A percentile compares a stretch with the other conserved stretches of the same genome.
Evolutionary conservation across 1,140 invertebrate genomes (phyloP).

Genomic region (Lepeophtheirus salmonis): DNA sequence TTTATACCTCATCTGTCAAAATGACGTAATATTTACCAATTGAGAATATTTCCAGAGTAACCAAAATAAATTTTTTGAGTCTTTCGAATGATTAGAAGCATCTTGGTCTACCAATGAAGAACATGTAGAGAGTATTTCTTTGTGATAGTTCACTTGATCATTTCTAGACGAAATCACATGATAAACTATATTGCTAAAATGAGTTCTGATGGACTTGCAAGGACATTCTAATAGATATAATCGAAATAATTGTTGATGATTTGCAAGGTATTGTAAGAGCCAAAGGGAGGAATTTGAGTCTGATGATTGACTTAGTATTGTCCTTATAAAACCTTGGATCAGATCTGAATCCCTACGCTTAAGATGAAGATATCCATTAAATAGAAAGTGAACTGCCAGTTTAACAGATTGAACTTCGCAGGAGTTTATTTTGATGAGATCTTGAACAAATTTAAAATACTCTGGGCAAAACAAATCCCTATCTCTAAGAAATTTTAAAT

Average conservation of each 20-base stretch:
- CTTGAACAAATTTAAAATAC: constrained; percentile 35
- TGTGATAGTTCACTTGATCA: constrained; percentile 24
- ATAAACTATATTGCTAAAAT: constrained; percentile 23
- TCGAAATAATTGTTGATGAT: constrained; percentile 24
- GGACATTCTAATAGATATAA: constrained; percentile 32
- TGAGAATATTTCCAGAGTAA: constrained; percentile 30
- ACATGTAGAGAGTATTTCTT: constrained; percentile 26
- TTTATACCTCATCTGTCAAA: neutral
- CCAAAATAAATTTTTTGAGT: constrained; percentile 31
- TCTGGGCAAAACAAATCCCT: constrained; percentile 34
- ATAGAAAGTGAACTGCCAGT: constrained; percentile 30
- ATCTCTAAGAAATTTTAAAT: constrained; percentile 35
- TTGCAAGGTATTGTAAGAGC: constrained; percentile 27
- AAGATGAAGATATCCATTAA: constrained; percentile 34
- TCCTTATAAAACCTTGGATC: constrained; percentile 29
- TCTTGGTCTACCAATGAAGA: constrained; percentile 30
- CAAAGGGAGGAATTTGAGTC: constrained; percentile 28
- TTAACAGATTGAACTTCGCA: constrained; percentile 24
- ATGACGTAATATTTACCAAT: constrained; percentile 24
- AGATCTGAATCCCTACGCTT: constrained; percentile 28
- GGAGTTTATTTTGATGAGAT: constrained; percentile 26
- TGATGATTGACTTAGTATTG: constrained; percentile 26
- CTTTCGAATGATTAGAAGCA: constrained; percentile 31
- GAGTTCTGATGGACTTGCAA: constrained; percentile 27
- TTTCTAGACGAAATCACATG: constrained; percentile 25